Percentiles rank a stretch among this genome's conserved stretches.
Evolutionary conservation across 2,113 vertebrate species (phyloP).

Genomic region (Poicephalus gulielmi): DNA sequence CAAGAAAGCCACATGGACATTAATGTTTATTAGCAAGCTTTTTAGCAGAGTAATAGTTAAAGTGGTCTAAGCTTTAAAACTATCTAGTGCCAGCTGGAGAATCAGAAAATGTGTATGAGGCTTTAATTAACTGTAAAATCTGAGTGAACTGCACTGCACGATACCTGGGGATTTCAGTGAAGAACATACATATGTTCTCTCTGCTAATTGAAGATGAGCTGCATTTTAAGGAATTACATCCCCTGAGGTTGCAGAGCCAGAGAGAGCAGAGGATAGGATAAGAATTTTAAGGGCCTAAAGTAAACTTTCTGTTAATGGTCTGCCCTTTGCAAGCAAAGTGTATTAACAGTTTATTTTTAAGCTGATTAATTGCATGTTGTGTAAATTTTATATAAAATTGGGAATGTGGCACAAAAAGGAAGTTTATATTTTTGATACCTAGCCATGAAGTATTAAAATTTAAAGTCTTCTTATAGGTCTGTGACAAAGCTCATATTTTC

Average conservation of each 20-base stretch:
- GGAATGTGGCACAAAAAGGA: neutral
- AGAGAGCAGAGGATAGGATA: constrained; percentile 16
- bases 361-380: neutral
- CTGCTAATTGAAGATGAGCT: constrained; percentile 78
- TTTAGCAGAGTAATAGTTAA: constrained; percentile 48
- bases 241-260: constrained; percentile 53
- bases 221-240: constrained; percentile 74
- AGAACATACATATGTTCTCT: constrained; percentile 76
- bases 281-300: constrained; percentile 67
- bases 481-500: neutral
- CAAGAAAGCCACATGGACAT: constrained; percentile 3
- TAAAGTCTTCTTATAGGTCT: neutral
- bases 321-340: constrained; percentile 40
- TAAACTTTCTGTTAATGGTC: constrained; percentile 62
- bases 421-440: neutral
- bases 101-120: constrained; percentile 63
- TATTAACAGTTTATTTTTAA: constrained; percentile 32
- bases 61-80: constrained; percentile 58
- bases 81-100: constrained; percentile 66
- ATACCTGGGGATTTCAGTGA: constrained; percentile 79
- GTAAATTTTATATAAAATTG: neutral
- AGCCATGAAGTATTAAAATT: neutral
- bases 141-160: constrained; percentile 53
- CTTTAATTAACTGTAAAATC: constrained; percentile 80
- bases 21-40: constrained; percentile 63